Evolutionary conservation across 2,113 vertebrate species (phyloP).

Genomic region (Clupea harengus): DNA sequence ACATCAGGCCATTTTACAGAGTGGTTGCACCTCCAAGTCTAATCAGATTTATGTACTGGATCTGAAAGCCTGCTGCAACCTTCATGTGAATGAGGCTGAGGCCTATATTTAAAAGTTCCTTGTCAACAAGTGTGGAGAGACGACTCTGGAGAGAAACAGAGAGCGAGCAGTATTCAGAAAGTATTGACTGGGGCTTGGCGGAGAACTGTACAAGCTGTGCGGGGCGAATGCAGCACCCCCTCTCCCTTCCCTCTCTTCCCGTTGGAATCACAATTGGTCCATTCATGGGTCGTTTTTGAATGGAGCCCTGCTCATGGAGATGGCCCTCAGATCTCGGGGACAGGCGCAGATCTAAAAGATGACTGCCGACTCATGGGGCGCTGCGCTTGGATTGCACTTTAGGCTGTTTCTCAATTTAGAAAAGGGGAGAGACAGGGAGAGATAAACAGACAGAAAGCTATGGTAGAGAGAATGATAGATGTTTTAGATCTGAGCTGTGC

Average conservation of each 20-base stretch:
- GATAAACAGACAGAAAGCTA: not conserved
- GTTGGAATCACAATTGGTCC: constrained; percentile 18
- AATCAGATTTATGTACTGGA: not conserved
- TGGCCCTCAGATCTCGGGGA: not conserved
- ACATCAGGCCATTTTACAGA: not conserved
- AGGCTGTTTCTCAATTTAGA: not conserved
- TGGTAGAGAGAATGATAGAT: not conserved
- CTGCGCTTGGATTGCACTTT: not conserved
- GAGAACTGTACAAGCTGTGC: constrained; percentile 6
- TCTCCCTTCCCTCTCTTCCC: not conserved
- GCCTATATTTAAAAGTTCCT: not conserved
- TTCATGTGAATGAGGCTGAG: not conserved
- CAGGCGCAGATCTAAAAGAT: constrained; percentile 19
- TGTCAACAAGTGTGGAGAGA: not conserved
- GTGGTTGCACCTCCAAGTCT: not conserved
- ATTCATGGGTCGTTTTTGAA: constrained; percentile 23
- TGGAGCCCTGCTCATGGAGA: constrained; percentile 30
- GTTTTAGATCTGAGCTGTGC: not conserved
- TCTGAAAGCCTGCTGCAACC: not conserved
- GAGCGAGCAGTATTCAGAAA: not conserved
- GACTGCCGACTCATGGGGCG: not conserved
- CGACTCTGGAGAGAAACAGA: not conserved
- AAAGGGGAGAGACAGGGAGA: not conserved
- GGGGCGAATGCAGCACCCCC: not conserved
- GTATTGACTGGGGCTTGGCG: constrained; percentile 5